Evolutionary conservation across 92 coral and sea anemone genomes (phyloP).

Genomic region (Siderastrea radians): DNA sequence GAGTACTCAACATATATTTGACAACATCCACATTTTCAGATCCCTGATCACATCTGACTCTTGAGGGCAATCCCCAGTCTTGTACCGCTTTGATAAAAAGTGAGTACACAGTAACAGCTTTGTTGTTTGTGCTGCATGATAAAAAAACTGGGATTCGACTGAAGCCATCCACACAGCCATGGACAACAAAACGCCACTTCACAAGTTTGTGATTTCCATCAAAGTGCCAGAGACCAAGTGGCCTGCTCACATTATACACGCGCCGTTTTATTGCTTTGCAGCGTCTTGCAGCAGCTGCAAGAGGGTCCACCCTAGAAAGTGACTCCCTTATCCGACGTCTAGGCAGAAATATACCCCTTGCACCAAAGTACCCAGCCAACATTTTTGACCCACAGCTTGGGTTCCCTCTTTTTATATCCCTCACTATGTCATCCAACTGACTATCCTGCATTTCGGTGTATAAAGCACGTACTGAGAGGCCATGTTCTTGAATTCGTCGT

Average conservation of each 20-base stretch:
- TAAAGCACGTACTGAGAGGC: constrained; percentile 54
- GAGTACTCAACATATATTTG: constrained; percentile 46
- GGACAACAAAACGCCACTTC: constrained; percentile 50
- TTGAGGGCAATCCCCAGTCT: constrained; percentile 69
- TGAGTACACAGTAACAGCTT: constrained; percentile 63
- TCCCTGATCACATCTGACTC: constrained; percentile 54
- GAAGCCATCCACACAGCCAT: constrained; percentile 72
- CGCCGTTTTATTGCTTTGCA: constrained; percentile 64
- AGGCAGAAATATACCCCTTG: constrained; percentile 60
- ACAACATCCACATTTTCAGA: constrained; percentile 65
- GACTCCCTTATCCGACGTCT: constrained; percentile 66
- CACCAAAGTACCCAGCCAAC: constrained; percentile 66
- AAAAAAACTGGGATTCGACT: constrained; percentile 61
- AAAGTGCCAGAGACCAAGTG: constrained; percentile 65
- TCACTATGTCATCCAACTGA: constrained; percentile 55
- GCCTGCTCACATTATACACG: constrained; percentile 54
- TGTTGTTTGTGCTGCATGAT: constrained; percentile 62
- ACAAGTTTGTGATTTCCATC: constrained; percentile 70
- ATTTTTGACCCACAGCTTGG: constrained; percentile 72
- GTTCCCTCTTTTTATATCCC: constrained; percentile 41
- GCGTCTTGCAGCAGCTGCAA: constrained; percentile 58
- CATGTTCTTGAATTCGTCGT: constrained; percentile 68
- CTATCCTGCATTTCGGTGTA: constrained; percentile 61
- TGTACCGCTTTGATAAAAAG: constrained; percentile 54
- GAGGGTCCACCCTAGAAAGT: constrained; percentile 70